A percentile compares a stretch with the other conserved stretches of the same genome.
phyloP scores from a whole-genome alignment of 2,113 vertebrate species.

The Bubo scandiacus region DNA sequence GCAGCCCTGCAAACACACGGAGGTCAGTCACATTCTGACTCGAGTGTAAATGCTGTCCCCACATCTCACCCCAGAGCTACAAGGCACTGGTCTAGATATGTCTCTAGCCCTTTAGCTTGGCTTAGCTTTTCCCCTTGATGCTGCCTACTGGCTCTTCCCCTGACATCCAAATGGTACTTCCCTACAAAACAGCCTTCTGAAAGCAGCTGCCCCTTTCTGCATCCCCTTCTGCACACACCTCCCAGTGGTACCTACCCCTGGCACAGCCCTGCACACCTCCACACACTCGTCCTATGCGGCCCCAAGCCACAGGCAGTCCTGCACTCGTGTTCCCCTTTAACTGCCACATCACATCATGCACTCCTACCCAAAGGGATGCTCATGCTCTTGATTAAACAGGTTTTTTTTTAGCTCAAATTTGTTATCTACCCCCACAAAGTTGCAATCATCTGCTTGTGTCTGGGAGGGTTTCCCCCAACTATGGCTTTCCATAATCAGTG shows the following conservation, averaged over 20 bases:
- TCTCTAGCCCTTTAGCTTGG: not conserved
- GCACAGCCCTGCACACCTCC: not conserved
- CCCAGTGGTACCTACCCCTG: accelerated
- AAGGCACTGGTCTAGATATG: not conserved
- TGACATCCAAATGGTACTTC: not conserved
- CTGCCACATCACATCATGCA: not conserved
- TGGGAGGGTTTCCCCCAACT: not conserved
- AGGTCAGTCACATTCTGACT: not conserved
- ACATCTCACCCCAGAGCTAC: accelerated
- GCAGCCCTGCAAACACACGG: conserved; percentile 53
- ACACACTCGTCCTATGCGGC: accelerated
- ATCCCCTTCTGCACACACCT: not conserved
- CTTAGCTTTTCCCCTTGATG: not conserved
- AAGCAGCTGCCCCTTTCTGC: not conserved
- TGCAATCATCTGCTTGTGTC: not conserved
- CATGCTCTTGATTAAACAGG: not conserved
- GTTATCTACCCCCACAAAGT: not conserved
- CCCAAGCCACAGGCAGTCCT: not conserved
- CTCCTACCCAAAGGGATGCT: not conserved
- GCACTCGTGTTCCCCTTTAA: not conserved
- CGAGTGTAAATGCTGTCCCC: not conserved
- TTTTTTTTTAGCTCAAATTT: not conserved
- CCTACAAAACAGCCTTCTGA: not conserved
- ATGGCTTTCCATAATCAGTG: not conserved
- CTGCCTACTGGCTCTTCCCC: not conserved